Conservation (phyloP, 2,113 vertebrate genomes). For the Sterrhoptilus dennistouni region DNA sequence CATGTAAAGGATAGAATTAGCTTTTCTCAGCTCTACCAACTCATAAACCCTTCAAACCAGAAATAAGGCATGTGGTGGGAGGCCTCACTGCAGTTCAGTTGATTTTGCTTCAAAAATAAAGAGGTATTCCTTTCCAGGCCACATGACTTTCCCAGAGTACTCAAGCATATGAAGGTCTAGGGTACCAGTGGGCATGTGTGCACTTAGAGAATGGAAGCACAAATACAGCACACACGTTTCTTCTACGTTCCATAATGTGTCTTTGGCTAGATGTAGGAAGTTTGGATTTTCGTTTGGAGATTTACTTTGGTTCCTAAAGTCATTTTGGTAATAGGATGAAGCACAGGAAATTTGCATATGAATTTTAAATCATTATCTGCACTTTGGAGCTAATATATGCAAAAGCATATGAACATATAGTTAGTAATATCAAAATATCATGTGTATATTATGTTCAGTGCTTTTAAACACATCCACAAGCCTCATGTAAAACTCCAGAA, state of each 20-base stretch:
- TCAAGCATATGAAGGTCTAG: not conserved
- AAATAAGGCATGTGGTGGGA: not conserved
- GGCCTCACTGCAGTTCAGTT: not conserved
- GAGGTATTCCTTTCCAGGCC: not conserved
- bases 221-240: not conserved
- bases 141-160: not conserved
- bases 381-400: not conserved
- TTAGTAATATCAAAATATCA: not conserved
- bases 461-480: not conserved
- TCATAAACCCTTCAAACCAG: not conserved
- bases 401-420: not conserved
- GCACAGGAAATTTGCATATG: not conserved
- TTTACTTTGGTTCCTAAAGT: not conserved
- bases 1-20: not conserved
- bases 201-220: not conserved
- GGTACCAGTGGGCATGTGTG: not conserved
- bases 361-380: not conserved
- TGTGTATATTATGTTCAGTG: fast-evolving
- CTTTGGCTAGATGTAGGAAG: not conserved
- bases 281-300: not conserved
- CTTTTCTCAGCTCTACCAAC: not conserved
- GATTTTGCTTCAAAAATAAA: not conserved
- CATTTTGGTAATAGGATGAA: not conserved
- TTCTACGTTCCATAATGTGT: fast-evolving
- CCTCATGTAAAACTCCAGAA: not conserved